A percentile compares a stretch with the other conserved stretches of the same genome.
These are phyloP conservation scores for Athene cunicularia DNA, from an alignment of 2,113 vertebrate genomes.

Conservation along the genomic window DNA sequence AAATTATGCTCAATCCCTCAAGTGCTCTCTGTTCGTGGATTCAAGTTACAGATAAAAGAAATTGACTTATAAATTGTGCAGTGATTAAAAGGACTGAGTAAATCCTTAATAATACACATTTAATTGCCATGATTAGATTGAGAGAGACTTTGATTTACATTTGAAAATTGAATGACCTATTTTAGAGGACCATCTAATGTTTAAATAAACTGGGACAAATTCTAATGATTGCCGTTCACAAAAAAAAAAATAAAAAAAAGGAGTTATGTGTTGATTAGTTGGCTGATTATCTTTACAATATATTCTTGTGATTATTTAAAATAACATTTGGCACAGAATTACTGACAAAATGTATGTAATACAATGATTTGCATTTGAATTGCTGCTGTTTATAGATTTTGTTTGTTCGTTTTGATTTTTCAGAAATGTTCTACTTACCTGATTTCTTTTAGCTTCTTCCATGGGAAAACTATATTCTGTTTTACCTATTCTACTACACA, in stretches of 20 bases:
- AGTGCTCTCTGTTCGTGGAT: slow-evolving; percentile 4
- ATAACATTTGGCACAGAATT: background rate
- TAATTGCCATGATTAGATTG: slow-evolving; percentile 38
- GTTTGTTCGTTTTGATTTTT: background rate
- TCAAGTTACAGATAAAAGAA: slow-evolving; percentile 50
- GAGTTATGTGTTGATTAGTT: background rate
- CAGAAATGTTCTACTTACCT: background rate
- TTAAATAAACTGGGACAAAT: background rate
- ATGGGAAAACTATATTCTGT: background rate
- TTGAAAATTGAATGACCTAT: background rate
- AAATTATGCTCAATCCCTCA: slow-evolving; percentile 26
- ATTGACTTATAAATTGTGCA: background rate
- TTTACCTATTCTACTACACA: background rate
- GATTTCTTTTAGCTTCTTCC: background rate
- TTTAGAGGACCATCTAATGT: background rate
- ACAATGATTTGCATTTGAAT: background rate
- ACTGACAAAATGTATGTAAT: background rate
- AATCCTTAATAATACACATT: slow-evolving; percentile 27
- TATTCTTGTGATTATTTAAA: background rate
- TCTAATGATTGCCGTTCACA: background rate
- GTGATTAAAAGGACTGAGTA: slow-evolving; percentile 41
- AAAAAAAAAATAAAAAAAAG: background rate
- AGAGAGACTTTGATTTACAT: background rate
- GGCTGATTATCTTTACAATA: background rate
- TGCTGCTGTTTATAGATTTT: fast-evolving